Conservation (phyloP, 2,797 vertebrate genomes). For the Fistularia tabacaria region DNA sequence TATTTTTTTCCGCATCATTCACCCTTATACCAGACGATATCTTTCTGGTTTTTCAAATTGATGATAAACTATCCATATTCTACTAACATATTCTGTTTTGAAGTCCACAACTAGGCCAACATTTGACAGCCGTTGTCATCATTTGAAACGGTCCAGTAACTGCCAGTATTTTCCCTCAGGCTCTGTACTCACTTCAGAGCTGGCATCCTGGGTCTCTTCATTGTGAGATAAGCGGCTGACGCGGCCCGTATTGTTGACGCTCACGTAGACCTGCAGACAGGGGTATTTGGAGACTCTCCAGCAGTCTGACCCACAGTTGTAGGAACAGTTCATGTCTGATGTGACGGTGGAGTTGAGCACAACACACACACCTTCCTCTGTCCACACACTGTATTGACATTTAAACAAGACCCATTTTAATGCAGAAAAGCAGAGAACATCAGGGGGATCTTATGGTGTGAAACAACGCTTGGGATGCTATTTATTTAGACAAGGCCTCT, state of each 20-base stretch:
- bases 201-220: conserved; percentile 87
- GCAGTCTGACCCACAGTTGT: conserved; percentile 91
- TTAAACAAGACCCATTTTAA: conserved; percentile 38
- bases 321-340: conserved; percentile 88
- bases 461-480: conserved; percentile 24
- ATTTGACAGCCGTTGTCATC: conserved; percentile 45
- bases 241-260: conserved; percentile 85
- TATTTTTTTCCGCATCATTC: background rate
- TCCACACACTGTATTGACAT: conserved; percentile 83
- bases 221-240: conserved; percentile 88
- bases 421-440: conserved; percentile 9
- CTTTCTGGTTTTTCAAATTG: conserved; percentile 12
- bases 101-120: conserved; percentile 36
- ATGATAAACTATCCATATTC: conserved; percentile 23
- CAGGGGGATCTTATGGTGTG: conserved; percentile 10
- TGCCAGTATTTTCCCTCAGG: conserved; percentile 47
- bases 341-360: conserved; percentile 88
- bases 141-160: conserved; percentile 51
- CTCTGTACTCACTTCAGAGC: conserved; percentile 81
- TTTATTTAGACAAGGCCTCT: conserved; percentile 22
- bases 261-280: conserved; percentile 94
- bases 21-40: background rate
- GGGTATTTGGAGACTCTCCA: conserved; percentile 89
- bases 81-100: conserved; percentile 25
- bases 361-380: conserved; percentile 85